Base-by-base conservation (phyloP, 2,113 vertebrate species). In the Albula glossodonta region DNA sequence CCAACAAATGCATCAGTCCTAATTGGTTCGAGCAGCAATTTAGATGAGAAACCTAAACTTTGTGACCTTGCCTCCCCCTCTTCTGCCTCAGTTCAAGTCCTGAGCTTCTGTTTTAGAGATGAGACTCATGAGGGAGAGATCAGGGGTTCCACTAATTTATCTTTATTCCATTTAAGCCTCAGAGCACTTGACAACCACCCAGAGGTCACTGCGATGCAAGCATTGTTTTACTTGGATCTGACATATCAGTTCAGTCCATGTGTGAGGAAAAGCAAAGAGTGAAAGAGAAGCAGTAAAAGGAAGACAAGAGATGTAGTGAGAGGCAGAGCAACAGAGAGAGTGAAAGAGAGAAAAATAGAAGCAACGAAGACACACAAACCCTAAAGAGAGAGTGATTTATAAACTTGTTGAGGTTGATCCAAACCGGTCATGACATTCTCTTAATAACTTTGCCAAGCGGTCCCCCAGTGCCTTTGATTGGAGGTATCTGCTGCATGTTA, bases 341-440 rank as follows among this genome's bases (percentile, higher is more conserved):
- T 81, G n/a, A 70, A 12, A 70, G 60, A 74, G 6, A 17, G 60
- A 63, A 85, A 77, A 17, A 2, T 52, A 79, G 80, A 57, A 70
- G 8, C 83, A 80, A 83, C 60, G 63, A 84, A 25, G 53, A 70
- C n/a, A 78, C 78, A 49, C 31, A 2, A 31, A 86, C 83, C 88
- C 51, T 9, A 83, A 57, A 89, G 78, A 80, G 83, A 86, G 82
- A 88, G 78, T 81, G 15, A 83, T 86, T 82, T 82, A 90, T 92
- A 85, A 92, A 90, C 83, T 91, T 87, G 79, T 90, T 88, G 88
- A 77, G 81, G 51, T 89, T 93, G 94, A 94, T 90, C 91, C 88
- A 92, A 93, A 94, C 85, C 89, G 89, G 87, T 89, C 87, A 90
- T 92, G 91, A 87, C 90, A 90, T 88, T 90, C 88, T 51, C 87